These are phyloP conservation scores for Alosa sapidissima DNA, from an alignment of 2,797 vertebrate species.

Conservation along the genomic window DNA sequence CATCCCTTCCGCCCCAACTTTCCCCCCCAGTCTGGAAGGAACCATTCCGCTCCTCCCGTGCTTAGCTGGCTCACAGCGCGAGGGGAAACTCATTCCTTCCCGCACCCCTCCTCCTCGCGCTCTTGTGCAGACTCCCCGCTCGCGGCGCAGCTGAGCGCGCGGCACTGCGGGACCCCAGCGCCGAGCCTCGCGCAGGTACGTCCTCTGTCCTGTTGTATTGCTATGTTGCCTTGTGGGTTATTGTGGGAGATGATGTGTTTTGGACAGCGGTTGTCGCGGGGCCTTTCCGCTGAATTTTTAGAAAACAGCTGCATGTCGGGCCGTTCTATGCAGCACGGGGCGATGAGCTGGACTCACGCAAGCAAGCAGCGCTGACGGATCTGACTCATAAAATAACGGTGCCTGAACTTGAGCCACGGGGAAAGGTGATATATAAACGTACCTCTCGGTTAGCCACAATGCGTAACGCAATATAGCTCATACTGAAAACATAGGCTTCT, in stretches of 20 bases:
- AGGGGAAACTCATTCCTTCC: constrained; percentile 40
- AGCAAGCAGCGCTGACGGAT: constrained; percentile 19
- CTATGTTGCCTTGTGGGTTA: constrained; percentile 5
- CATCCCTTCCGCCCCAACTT: constrained; percentile 23
- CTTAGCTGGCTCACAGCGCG: constrained; percentile 17
- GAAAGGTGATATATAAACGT: constrained; percentile 23
- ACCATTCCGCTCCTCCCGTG: constrained; percentile 36
- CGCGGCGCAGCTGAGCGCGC: constrained; percentile 43
- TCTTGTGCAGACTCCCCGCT: constrained; percentile 42
- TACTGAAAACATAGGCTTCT: neutral
- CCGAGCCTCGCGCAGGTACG: constrained; percentile 49
- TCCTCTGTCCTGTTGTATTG: constrained; percentile 18
- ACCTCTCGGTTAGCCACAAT: constrained; percentile 18
- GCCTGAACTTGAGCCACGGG: constrained; percentile 21
- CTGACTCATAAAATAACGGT: constrained; percentile 23
- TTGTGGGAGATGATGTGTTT: constrained; percentile 1
- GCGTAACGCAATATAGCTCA: neutral
- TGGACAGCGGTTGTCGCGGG: neutral
- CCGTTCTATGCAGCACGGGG: constrained; percentile 18
- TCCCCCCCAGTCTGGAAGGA: constrained; percentile 46
- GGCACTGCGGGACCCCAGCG: constrained; percentile 40
- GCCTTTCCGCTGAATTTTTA: constrained; percentile 13
- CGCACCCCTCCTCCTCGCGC: constrained; percentile 40
- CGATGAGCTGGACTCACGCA: neutral
- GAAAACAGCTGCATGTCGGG: constrained; percentile 21